phyloP scores from a whole-genome alignment of 2,888 invertebrate genomes.

The Drosophila vallismaia region DNA sequence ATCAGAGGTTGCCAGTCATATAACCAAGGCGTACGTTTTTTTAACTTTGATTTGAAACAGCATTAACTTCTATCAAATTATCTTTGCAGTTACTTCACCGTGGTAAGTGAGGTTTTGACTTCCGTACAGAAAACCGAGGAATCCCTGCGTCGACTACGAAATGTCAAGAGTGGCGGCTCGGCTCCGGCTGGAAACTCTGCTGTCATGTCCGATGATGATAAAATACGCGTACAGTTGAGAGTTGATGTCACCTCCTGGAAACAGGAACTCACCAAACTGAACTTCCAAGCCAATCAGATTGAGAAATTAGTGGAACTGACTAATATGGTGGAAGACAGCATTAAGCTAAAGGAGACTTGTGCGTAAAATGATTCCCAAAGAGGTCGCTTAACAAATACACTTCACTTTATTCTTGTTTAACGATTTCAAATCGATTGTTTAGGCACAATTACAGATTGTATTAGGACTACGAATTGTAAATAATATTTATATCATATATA shows the following conservation, averaged over 20 bases:
- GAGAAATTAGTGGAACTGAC: slow-evolving; percentile 87
- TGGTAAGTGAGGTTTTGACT: slow-evolving; percentile 94
- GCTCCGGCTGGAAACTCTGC: slow-evolving; percentile 50
- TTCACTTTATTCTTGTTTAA: slow-evolving; percentile 65
- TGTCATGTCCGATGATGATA: slow-evolving; percentile 94
- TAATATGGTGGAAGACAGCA: slow-evolving; percentile 87
- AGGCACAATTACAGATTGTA: slow-evolving; percentile 66
- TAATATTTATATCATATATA: slow-evolving; percentile 54
- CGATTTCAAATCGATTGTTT: slow-evolving; percentile 49
- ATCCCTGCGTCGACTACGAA: slow-evolving; percentile 94
- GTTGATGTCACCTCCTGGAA: slow-evolving; percentile 93
- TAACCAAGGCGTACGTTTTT: slow-evolving; percentile 85
- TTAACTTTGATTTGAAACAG: background rate
- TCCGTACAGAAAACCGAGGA: slow-evolving; percentile 98
- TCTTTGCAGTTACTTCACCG: slow-evolving; percentile 86
- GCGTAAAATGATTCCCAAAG: slow-evolving; percentile 6
- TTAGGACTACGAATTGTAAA: slow-evolving; percentile 53
- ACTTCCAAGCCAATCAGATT: slow-evolving; percentile 85
- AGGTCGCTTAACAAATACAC: slow-evolving; percentile 31
- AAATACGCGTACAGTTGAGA: slow-evolving; percentile 94
- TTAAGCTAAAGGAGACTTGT: slow-evolving; percentile 81
- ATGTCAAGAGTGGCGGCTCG: slow-evolving; percentile 88
- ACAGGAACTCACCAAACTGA: slow-evolving; percentile 86
- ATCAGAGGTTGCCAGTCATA: slow-evolving; percentile 83
- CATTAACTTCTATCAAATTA: background rate